phyloP scores from a whole-genome alignment of 2,113 vertebrate species.

The Dendropsophus ebraccatus region DNA sequence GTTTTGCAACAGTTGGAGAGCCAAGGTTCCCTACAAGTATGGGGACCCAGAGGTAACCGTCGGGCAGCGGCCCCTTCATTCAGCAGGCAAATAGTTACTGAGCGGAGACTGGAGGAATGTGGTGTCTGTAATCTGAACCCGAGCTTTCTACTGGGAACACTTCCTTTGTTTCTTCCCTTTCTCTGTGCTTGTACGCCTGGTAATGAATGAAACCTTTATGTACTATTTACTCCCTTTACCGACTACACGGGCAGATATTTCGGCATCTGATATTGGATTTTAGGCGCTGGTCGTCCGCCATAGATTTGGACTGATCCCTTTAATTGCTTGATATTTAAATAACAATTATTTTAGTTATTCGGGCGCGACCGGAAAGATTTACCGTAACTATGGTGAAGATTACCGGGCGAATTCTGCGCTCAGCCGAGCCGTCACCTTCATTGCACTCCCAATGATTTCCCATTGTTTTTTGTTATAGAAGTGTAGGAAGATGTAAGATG shows the following conservation, averaged over 20 bases:
- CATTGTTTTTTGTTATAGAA: neutral
- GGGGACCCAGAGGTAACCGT: too few species aligned
- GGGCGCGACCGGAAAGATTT: neutral
- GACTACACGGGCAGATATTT: constrained; percentile 29
- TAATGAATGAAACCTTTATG: constrained; percentile 57
- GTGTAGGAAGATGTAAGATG: neutral
- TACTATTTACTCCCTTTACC: constrained; percentile 26
- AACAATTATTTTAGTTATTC: constrained; percentile 13
- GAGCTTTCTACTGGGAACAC: constrained; percentile 32
- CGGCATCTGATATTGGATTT: neutral
- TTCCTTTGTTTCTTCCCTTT: constrained; percentile 45
- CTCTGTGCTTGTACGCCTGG: constrained; percentile 30
- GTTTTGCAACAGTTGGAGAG: too few species aligned
- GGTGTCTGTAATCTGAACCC: constrained; percentile 55
- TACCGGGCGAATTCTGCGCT: neutral
- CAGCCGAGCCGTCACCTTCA: neutral
- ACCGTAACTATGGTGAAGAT: neutral
- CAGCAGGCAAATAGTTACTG: constrained; percentile 35
- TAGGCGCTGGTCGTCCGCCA: neutral
- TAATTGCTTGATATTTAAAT: constrained; percentile 14
- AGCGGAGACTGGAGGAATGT: constrained; percentile 43
- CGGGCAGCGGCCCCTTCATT: neutral
- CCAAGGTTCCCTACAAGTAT: too few species aligned
- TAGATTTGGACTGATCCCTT: neutral
- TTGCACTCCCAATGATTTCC: neutral